Conservation (phyloP, 2,888 invertebrate genomes). For the Sinohyriopsis cumingii region DNA sequence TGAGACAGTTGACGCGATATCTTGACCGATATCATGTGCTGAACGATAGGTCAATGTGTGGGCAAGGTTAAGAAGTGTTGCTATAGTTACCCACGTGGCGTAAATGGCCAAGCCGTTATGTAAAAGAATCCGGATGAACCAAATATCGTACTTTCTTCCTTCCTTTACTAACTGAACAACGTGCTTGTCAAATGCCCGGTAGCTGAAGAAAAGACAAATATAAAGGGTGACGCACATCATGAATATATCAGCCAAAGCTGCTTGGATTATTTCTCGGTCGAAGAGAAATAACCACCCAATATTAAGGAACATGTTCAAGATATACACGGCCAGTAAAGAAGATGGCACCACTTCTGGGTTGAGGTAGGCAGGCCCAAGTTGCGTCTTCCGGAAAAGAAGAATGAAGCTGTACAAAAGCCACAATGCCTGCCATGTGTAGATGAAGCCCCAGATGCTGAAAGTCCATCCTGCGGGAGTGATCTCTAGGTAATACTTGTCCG, state of each 20-base stretch:
- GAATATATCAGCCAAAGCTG: conserved; percentile 31
- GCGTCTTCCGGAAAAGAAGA: conserved; percentile 47
- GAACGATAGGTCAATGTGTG: conserved; percentile 44
- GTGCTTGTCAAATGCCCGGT: conserved; percentile 39
- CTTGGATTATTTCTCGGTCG: conserved; percentile 45
- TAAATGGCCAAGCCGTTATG: conserved; percentile 61
- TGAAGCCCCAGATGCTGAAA: conserved; percentile 62
- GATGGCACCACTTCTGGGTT: conserved; percentile 47
- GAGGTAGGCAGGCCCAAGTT: conserved; percentile 46
- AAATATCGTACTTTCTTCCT: conserved; percentile 41
- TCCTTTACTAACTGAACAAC: conserved; percentile 27
- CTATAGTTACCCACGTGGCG: conserved; percentile 57
- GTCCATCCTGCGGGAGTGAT: conserved; percentile 67
- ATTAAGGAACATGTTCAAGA: conserved; percentile 46
- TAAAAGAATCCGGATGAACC: conserved; percentile 54
- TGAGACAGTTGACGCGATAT: conserved; percentile 41
- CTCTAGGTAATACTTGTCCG: conserved; percentile 55
- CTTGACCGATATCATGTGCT: conserved; percentile 15
- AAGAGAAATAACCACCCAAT: conserved; percentile 59
- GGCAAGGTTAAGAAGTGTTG: conserved; percentile 54
- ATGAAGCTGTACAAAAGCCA: conserved; percentile 60
- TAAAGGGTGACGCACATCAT: conserved; percentile 41
- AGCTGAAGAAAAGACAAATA: conserved; percentile 40
- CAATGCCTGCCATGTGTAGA: conserved; percentile 63
- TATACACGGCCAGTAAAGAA: conserved; percentile 44